Evolutionary conservation across 2,888 invertebrate species (phyloP), one percentile per base, ranked within the genome.

Genomic region (Polietes domitor): DNA sequence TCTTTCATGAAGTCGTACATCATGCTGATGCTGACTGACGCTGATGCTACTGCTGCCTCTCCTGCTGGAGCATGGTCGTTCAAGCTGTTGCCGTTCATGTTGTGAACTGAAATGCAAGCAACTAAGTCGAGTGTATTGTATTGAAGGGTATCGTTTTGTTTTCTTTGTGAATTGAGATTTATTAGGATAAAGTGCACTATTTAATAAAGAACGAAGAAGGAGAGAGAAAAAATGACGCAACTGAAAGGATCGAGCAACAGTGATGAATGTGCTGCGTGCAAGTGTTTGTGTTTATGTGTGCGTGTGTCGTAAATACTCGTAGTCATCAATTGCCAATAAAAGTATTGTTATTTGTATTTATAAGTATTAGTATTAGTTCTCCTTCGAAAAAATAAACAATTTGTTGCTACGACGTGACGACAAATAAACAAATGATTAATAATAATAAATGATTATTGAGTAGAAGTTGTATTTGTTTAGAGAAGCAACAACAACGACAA

Each of bases 241-340:
- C 17, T 7, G 32, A 37, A 65, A 41, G 65, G 65, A 68, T 26
- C 26, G 58, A 26, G 15, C 6, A 84, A 84, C 78, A 75, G 63
- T 84, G 83, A 84, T 84, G 83, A 80, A 84, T 84, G 83, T 80
- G 74, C 77, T 43, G 43, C 10, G 15, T 65, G 21, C 17, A n/a
- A 17, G 17, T 19, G 50, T 50, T 2, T 19, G 55, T 12, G 55
- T 24, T 12, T 58, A 10, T 26, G 41, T 41, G 47, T n/a, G 3
- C 2, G n/a, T 47, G 15, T 47, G 47, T 47, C 24, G 19, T 26
- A 24, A 58, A 26, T 58, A 3, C 80, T 77, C 61, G 68, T 72
- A 55, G 77, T 84, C 83, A 72, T 80, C 80, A 84, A 80, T 75
- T 80, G 75, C 63, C 83, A 84, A 84, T 84, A 80, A 80, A 83